Percentiles rank a stretch among this genome's conserved stretches.
Evolutionary conservation across 2,888 invertebrate species (phyloP).

Genomic region (Apodemia mormo): DNA sequence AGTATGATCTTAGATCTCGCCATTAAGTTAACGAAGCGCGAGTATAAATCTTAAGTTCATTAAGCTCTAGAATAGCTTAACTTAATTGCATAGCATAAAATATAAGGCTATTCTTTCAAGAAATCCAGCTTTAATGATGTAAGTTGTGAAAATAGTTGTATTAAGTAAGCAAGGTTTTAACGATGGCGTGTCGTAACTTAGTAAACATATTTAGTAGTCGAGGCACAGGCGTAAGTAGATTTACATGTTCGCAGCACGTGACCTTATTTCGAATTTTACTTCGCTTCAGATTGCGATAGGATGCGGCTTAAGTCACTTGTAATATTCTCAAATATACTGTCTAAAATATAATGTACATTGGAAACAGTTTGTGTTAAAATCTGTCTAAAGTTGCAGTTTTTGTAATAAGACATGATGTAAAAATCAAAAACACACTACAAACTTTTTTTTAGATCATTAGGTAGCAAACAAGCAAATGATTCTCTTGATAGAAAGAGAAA

Average conservation of each 20-base stretch:
- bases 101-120: slow-evolving; percentile 9
- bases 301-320: slow-evolving; percentile 28
- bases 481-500: too few species aligned
- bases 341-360: background rate
- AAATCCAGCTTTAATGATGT: slow-evolving; percentile 16
- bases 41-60: background rate
- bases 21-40: slow-evolving; percentile 17
- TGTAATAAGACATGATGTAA: too few species aligned
- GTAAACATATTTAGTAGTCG: slow-evolving; percentile 54
- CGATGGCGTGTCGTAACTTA: slow-evolving; percentile 43
- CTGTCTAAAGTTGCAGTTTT: too few species aligned
- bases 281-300: slow-evolving; percentile 46
- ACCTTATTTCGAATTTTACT: slow-evolving; percentile 70
- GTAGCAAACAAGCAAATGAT: too few species aligned
- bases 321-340: slow-evolving; percentile 21
- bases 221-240: slow-evolving; percentile 70
- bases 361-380: background rate
- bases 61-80: slow-evolving; percentile 14
- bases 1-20: slow-evolving; percentile 14
- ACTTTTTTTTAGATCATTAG: too few species aligned
- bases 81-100: slow-evolving; percentile 11
- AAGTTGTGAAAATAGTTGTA: slow-evolving; percentile 22
- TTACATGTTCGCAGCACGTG: slow-evolving; percentile 73
- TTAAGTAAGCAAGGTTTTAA: slow-evolving; percentile 31
- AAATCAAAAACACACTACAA: too few species aligned